Percentiles rank a stretch among this genome's conserved stretches.
Evolutionary conservation across 1,140 invertebrate species (phyloP).

Genomic region (Anoplolepis gracilipes): DNA sequence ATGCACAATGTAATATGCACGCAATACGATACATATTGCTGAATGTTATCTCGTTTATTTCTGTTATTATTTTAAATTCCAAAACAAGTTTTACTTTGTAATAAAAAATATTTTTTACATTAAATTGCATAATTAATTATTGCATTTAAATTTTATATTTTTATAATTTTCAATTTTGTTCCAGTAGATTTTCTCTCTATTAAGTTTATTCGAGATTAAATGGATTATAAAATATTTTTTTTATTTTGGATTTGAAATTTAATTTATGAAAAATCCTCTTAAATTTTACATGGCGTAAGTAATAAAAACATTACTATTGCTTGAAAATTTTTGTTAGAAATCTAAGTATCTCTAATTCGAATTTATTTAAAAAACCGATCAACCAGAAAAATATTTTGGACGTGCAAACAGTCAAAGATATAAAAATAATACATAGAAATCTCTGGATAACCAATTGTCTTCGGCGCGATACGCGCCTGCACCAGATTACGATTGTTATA

Average conservation of each 20-base stretch:
- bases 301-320: not conserved
- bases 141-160: not conserved
- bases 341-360: not conserved
- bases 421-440: not conserved
- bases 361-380: not conserved
- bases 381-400: no score
- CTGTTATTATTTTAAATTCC: not conserved
- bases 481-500: constrained; percentile 60
- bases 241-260: not conserved
- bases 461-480: not conserved
- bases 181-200: not conserved
- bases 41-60: constrained; percentile 1
- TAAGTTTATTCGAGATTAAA: not conserved
- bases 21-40: not conserved
- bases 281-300: not conserved
- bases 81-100: not conserved
- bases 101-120: not conserved
- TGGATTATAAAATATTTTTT: not conserved
- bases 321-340: not conserved
- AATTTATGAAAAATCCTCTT: not conserved
- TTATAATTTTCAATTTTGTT: not conserved
- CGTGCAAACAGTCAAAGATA: not conserved
- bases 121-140: not conserved
- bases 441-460: not conserved
- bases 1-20: constrained; percentile 57